Evolutionary conservation across 2,888 invertebrate genomes (phyloP).

Genomic region (Megastigmus dorsalis): DNA sequence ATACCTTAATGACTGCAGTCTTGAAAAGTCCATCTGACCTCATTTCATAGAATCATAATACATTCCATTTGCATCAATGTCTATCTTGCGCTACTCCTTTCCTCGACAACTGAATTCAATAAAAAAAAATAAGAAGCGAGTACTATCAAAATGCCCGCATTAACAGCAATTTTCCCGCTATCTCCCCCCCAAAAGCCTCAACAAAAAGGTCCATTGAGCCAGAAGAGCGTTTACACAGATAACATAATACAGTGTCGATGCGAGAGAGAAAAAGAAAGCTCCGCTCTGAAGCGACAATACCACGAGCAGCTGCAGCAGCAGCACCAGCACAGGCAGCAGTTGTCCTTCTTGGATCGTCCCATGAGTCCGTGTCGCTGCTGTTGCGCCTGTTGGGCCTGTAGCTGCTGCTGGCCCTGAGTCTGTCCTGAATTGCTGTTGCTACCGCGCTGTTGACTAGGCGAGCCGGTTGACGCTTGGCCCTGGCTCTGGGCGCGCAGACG

Average conservation of each 20-base stretch:
- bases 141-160: too few relatives aligned
- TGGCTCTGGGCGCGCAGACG: constrained; percentile 70
- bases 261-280: neutral
- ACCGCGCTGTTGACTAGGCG: constrained; percentile 60
- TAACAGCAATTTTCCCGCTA: too few relatives aligned
- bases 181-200: too few relatives aligned
- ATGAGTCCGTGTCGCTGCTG: constrained; percentile 76
- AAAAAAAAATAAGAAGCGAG: too few relatives aligned
- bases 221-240: constrained; percentile 9
- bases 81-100: too few relatives aligned
- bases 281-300: constrained; percentile 71
- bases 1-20: too few relatives aligned
- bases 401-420: constrained; percentile 64
- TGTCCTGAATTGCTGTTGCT: too few relatives aligned
- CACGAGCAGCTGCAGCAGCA: constrained; percentile 79
- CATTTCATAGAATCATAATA: too few relatives aligned
- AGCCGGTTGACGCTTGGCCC: constrained; percentile 64
- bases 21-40: too few relatives aligned
- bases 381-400: constrained; percentile 63
- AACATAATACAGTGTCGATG: neutral
- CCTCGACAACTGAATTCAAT: neutral
- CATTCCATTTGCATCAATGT: too few relatives aligned
- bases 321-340: constrained; percentile 80
- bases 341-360: constrained; percentile 77
- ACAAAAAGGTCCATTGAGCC: neutral